Evolutionary conservation across 1,140 invertebrate genomes (phyloP), one percentile per base, ranked within the genome.

Genomic region (Meteorus sp.): DNA sequence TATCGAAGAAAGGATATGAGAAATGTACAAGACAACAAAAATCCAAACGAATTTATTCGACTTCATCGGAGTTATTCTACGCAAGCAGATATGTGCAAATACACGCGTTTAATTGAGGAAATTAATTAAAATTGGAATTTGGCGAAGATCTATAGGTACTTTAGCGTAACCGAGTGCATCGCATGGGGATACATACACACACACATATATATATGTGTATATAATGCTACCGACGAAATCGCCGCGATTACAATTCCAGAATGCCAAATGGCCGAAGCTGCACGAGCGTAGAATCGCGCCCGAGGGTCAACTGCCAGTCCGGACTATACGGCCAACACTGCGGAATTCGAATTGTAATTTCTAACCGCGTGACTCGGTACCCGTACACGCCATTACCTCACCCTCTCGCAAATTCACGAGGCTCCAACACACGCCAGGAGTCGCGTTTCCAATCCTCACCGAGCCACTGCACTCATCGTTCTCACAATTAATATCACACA

Each of bases 331-430:
- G 64, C 69, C 66, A 50, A 64, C 66, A 70, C 74, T 71, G 72
- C 69, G 63, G 72, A 74, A 78, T 76, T 74, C 74, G 75, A 76
- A 77, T 76, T 68, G 72, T 51, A 59, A 61, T 60, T 59, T 60
- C 62, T 63, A 63, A 59, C 62, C 58, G 62, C 57, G 62, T 59
- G 50, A 60, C 53, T 57, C 57, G 11, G 8, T 57, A 43, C 60
- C 55, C 58, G 60, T 66, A 64, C 63, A 29, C 41, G 33, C 60
- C 56, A 62, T 62, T 62, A 60, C 56, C 45, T 19, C 27, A 15
- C 41, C 27, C 31, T n/a, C n/a, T 20, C 31, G 37, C 41, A 59
- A 59, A 59, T 59, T 50, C 57, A 59, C 45, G 41, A 59, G 35
- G 35, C 11, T 43, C 56, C 39, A 15, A 37, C 57, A 43, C 51